These are phyloP conservation scores for Leptopilina boulardi DNA, from an alignment of 1,140 invertebrate species.

Conservation along the genomic window DNA sequence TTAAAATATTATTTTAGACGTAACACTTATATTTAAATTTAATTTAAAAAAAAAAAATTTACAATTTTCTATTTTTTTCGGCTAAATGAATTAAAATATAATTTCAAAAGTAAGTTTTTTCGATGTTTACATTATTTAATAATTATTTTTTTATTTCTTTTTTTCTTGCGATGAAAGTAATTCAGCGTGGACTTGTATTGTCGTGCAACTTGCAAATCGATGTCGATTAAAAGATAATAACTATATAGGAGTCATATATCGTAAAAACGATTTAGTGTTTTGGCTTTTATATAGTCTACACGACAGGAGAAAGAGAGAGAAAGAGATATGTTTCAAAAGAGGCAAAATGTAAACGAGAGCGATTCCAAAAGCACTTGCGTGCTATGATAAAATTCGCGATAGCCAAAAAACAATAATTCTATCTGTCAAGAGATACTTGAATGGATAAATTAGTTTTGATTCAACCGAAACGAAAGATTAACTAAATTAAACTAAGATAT, in stretches of 20 bases:
- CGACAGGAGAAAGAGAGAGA: too few relatives aligned
- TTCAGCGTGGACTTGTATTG: conserved; percentile 24
- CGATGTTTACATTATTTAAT: too few relatives aligned
- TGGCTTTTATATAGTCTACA: not conserved
- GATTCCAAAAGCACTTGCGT: conserved; percentile 6
- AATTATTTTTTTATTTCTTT: not conserved
- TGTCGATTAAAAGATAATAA: not conserved
- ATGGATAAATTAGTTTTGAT: not conserved
- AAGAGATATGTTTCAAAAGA: conserved; percentile 14
- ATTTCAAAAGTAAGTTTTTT: conserved; percentile 19
- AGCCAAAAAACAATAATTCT: not conserved
- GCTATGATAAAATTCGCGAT: not conserved
- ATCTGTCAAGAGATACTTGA: not conserved
- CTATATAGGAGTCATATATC: not conserved
- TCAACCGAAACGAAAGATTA: not conserved
- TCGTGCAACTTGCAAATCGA: conserved; percentile 12
- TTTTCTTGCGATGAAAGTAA: not conserved
- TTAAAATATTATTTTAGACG: too few relatives aligned
- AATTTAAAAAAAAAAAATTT: too few relatives aligned
- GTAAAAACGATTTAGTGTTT: conserved; percentile 7
- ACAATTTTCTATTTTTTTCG: too few relatives aligned
- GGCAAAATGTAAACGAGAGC: conserved; percentile 19
- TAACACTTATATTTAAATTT: too few relatives aligned
- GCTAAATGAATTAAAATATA: too few relatives aligned
- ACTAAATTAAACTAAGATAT: not conserved